These are phyloP conservation scores for Nasonia oneida DNA, from an alignment of 2,888 invertebrate genomes.

Conservation along the genomic window DNA sequence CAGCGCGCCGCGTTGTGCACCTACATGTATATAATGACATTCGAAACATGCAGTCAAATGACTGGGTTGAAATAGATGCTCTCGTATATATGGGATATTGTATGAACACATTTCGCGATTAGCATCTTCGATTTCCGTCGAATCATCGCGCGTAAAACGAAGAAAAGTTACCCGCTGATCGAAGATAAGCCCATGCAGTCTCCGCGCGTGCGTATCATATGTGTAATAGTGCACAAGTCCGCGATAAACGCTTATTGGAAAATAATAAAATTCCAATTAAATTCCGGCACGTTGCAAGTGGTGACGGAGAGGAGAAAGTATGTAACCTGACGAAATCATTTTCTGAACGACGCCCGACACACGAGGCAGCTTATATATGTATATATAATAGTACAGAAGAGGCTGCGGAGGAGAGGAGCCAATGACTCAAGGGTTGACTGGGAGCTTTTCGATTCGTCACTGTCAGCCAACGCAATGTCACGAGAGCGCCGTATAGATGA, in stretches of 20 bases:
- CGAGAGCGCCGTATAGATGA: conserved; percentile 74
- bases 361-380: neutral
- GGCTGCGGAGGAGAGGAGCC: conserved; percentile 56
- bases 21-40: conserved; percentile 15
- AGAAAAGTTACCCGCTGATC: conserved; percentile 53
- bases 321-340: neutral
- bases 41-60: conserved; percentile 51
- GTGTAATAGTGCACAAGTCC: neutral
- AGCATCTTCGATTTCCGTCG: conserved; percentile 57
- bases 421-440: conserved; percentile 77
- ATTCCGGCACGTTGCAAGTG: neutral
- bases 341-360: neutral
- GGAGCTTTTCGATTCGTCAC: conserved; percentile 78
- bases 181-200: conserved; percentile 21
- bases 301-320: neutral
- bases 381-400: conserved; percentile 8
- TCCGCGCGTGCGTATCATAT: neutral
- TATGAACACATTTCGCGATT: conserved; percentile 55
- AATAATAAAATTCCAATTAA: neutral
- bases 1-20: too few species aligned
- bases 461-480: conserved; percentile 78
- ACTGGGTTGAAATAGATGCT: conserved; percentile 53
- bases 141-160: conserved; percentile 52
- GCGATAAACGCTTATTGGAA: neutral
- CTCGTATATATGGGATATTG: conserved; percentile 30